These are phyloP conservation scores for Megastigmus dorsalis DNA, from an alignment of 2,888 invertebrate species.

Conservation along the genomic window DNA sequence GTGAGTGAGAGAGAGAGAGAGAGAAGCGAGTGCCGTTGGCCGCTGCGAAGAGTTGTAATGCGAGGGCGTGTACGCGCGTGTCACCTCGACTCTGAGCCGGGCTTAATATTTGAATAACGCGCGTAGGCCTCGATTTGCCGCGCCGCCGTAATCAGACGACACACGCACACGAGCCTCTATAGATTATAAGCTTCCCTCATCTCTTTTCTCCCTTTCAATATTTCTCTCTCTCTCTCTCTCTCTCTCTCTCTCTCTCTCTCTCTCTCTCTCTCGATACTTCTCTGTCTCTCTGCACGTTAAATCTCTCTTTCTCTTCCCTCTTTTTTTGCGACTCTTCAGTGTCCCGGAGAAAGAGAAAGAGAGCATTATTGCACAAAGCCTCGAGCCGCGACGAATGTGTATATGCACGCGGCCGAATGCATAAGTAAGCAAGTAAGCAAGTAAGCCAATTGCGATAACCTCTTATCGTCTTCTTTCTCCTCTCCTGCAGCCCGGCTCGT, in stretches of 20 bases:
- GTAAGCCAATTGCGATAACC: conserved; percentile 57
- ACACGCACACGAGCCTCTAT: conserved; percentile 55
- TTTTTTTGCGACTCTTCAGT: not conserved
- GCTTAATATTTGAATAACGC: conserved; percentile 68
- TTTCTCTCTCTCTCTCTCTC: conserved; percentile 12
- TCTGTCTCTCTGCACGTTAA: too few relatives aligned
- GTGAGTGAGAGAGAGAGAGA: conserved; percentile 47
- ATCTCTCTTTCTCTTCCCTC: not conserved
- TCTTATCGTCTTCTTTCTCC: conserved; percentile 12
- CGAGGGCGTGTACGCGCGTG: conserved; percentile 50
- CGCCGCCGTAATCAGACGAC: conserved; percentile 50
- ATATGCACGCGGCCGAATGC: conserved; percentile 59
- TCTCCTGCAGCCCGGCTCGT: not conserved
- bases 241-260: not conserved
- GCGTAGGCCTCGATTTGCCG: conserved; percentile 65
- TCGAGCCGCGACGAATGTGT: not conserved
- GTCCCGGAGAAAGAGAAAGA: not conserved
- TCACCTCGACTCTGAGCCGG: conserved; percentile 40
- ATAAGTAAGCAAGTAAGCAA: conserved; percentile 70
- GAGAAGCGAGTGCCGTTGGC: conserved; percentile 3
- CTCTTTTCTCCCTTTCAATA: not conserved
- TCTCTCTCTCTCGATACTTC: conserved; percentile 12
- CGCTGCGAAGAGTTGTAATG: conserved; percentile 32
- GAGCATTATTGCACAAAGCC: not conserved
- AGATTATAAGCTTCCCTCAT: conserved; percentile 65